Conservation (phyloP, 1,140 invertebrate genomes). For the Laupala kohalensis region DNA sequence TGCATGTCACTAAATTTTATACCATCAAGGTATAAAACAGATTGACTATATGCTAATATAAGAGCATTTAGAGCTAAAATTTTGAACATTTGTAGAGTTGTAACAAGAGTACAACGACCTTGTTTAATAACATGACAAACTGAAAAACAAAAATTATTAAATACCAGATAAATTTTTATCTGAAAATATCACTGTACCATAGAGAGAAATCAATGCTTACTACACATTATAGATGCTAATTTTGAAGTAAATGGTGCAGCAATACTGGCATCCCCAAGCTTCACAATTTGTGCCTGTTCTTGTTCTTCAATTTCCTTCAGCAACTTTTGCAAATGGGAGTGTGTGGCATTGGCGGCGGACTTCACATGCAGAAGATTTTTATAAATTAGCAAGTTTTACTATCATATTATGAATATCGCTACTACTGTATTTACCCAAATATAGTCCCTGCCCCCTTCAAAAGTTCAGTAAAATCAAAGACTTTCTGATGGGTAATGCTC, state of each 20-base stretch:
- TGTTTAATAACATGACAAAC: constrained; percentile 99
- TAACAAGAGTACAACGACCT: constrained; percentile 95
- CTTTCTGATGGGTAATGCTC: no score
- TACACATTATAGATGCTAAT: constrained; percentile 90
- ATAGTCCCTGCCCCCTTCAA: no score
- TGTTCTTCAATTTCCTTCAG: constrained; percentile 87
- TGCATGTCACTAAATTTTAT: constrained; percentile 97
- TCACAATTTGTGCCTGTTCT: constrained; percentile 76
- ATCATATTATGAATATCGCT: no score
- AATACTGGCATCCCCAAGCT: constrained; percentile 96
- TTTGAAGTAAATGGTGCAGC: constrained; percentile 98
- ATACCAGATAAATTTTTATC: background rate
- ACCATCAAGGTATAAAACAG: constrained; percentile 94
- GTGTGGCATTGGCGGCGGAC: constrained; percentile 19
- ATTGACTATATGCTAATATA: constrained; percentile 95
- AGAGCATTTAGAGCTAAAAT: constrained; percentile 97
- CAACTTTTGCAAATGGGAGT: constrained; percentile 53
- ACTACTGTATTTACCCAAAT: no score
- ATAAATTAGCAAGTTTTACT: no score
- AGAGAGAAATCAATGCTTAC: constrained; percentile 39
- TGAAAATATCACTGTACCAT: background rate
- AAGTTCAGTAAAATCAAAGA: no score
- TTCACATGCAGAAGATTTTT: background rate
- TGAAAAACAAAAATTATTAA: constrained; percentile 32
- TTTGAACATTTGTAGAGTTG: constrained; percentile 99